Conservation (phyloP, 2,888 invertebrate species). For the Ligdia adustata region DNA sequence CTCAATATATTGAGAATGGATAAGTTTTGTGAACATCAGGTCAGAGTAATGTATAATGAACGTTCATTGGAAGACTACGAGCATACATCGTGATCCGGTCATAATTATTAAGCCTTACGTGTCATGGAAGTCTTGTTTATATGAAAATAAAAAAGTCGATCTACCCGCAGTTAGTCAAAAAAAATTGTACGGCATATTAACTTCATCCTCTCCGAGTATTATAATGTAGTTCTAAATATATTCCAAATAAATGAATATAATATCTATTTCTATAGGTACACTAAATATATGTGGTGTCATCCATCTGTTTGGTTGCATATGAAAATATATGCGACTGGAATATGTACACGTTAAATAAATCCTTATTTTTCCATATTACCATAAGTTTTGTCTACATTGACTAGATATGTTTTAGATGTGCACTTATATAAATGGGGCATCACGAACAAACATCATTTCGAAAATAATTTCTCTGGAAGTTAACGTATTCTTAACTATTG, state of each 20-base stretch:
- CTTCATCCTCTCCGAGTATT: neutral
- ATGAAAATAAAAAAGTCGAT: neutral
- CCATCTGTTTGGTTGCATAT: conserved; percentile 41
- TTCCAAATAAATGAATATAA: conserved; percentile 46
- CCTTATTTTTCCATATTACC: conserved; percentile 40
- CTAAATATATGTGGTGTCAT: conserved; percentile 55
- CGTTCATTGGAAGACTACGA: conserved; percentile 27
- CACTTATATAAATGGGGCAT: conserved; percentile 54
- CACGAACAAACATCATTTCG: conserved; percentile 64
- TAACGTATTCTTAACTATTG: conserved; percentile 79
- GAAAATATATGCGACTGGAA: conserved; percentile 80
- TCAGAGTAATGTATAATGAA: no score
- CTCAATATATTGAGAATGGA: no score
- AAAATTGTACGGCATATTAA: neutral
- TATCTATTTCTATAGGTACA: conserved; percentile 43
- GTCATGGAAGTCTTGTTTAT: conserved; percentile 9
- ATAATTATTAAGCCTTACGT: no score
- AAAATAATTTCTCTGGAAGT: conserved; percentile 75
- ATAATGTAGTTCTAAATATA: conserved; percentile 30
- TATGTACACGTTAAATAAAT: conserved; percentile 61
- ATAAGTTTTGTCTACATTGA: conserved; percentile 71
- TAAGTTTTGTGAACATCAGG: no score
- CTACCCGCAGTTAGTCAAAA: conserved; percentile 13
- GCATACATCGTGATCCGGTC: no score
- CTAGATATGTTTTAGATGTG: conserved; percentile 83